Evolutionary conservation across 2,113 vertebrate genomes (phyloP), one percentile per base, ranked within the genome.

Genomic region (Rhodinocichla rosea): DNA sequence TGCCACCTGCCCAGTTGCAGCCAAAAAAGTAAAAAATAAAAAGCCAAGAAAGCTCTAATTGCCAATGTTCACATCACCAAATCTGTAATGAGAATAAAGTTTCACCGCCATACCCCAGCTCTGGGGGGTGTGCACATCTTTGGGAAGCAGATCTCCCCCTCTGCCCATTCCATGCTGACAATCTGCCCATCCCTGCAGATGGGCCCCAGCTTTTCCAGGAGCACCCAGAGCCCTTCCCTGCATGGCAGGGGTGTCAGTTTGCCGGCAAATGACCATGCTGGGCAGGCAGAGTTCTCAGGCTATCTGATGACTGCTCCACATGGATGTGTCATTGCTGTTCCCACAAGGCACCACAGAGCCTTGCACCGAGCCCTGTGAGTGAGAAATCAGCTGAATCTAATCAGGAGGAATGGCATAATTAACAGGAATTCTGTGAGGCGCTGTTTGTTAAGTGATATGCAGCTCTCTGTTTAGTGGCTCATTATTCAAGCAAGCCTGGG

Each of bases 351-450:
- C 55, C 83, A 6, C 4, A 59, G 82, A 95, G 53, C 78, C 70
- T 55, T 49, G 28, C 49, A 87, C 33, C 23, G 62, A 95, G 86
- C 77, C 94, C 47, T 92, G 85, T 65, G 92, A 95, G 91, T 79
- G 93, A 95, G 94, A 96, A 91, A 88, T 95, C 93, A 94, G 87
- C 89, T 96, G 93, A 95, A 91, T 86, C 87, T 92, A 83, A 88
- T 90, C 76, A 93, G 70, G 70, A 95, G 50, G 42, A 95, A 92
- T 28, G 56, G 96, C 76, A 67, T 94, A 90, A 97, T 92, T 96
- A 93, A 89, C 78, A 78, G 1, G 4, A 95, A 87, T 60, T 78
- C 94, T 63, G 73, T 7, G 83, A 94, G 83, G 60, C 90, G 77
- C 83, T 83, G 76, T 86, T 89, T 52, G 76, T 64, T 69, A 84